A percentile compares a stretch with the other conserved stretches of the same genome.
Conservation (phyloP, 2,888 invertebrate species). For the Iphiclides podalirius region DNA sequence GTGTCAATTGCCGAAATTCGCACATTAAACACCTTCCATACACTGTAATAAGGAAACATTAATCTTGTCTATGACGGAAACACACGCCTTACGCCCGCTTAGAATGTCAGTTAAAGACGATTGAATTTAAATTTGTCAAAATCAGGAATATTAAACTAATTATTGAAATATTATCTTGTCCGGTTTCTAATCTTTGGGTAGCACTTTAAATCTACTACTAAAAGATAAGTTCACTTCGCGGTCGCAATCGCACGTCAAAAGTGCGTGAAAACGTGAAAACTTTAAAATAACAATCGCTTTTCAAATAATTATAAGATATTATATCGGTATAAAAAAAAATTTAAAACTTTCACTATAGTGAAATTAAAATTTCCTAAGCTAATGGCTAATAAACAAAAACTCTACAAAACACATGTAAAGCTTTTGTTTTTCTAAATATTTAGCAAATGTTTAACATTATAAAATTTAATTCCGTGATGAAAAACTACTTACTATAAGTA, state of each 20-base stretch:
- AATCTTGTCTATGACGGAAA: conserved; percentile 19
- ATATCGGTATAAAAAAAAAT: no score
- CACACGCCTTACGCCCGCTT: conserved; percentile 12
- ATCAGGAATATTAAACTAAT: conserved; percentile 13
- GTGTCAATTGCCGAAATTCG: not conserved
- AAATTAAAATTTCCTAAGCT: no score
- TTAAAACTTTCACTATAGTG: no score
- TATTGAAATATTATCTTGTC: conserved; percentile 11
- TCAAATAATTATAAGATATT: no score
- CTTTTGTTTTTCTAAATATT: no score
- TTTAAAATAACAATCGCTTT: no score
- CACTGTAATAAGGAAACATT: conserved; percentile 9
- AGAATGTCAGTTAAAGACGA: conserved; percentile 4
- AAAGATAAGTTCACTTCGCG: not conserved
- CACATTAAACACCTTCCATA: conserved; percentile 7
- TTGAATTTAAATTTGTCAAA: not conserved
- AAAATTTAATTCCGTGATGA: no score
- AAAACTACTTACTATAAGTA: no score
- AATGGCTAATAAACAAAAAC: no score
- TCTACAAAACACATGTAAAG: no score
- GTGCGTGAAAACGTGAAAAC: no score
- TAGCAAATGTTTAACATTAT: no score
- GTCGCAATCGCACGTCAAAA: not conserved
- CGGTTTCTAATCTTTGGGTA: not conserved
- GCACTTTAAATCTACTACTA: conserved; percentile 2